Evolutionary conservation across 1,140 invertebrate species (phyloP), one percentile per base, ranked within the genome.

Genomic region (Rhagoletis zephyria): DNA sequence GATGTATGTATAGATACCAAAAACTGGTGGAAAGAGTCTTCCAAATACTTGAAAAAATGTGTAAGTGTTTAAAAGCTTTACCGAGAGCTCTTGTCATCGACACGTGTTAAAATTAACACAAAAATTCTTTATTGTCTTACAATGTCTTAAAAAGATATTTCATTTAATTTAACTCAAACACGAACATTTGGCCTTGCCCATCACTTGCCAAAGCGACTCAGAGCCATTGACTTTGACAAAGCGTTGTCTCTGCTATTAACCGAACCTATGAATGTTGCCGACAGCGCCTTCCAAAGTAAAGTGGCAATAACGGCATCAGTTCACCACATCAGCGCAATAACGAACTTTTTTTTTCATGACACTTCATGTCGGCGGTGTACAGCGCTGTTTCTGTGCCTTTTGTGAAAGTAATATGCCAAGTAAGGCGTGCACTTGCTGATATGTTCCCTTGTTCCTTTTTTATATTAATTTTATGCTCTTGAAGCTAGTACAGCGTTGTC

Each of bases 401-500:
- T 0, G 51, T 51, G 56, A 81, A 81, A 81, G 74, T 81, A 81
- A 81, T 81, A 42, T 81, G 74, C 74, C 74, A 81, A 81, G 19
- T 81, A 81, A 81, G 74, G 74, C 74, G 48, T 81, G 74, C 19
- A 81, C 74, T 81, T 12, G 85, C 65, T 77, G 87, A 56, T 30
- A 30, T 30, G 30, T 30, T 30, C 30, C 30, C 30, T 16, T n/a
- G 19, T 87, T 63, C 9, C 86, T 87, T 86, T 89, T 90, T 60
- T 85, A 85, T 74, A 12, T 48, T 3, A 6, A 48, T 77, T 48
- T 48, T 12, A 3, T 81, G 5, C 48, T 19, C 48, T 81, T 48
- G 48, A 30, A 51, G 48, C 74, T 81, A 19, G 74, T 81, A 59
- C 74, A 56, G 10, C 48, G n/a, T 51, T 51, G 74, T 81, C 48